These are phyloP conservation scores for Aldabrachelys gigantea DNA, from an alignment of 2,113 vertebrate genomes.

Conservation along the genomic window DNA sequence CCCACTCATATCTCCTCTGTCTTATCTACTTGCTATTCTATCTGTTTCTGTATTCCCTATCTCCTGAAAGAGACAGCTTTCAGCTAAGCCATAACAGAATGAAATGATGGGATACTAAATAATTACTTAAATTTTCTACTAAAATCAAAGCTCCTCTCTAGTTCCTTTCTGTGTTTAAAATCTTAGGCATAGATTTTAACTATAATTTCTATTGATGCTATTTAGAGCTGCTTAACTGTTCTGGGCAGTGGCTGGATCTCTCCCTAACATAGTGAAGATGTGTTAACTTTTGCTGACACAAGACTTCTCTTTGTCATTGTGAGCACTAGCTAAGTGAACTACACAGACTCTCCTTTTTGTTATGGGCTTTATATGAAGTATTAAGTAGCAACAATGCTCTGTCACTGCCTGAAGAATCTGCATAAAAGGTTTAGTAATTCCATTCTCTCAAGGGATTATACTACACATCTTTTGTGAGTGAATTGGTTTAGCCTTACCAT, in stretches of 20 bases:
- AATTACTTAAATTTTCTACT: not conserved
- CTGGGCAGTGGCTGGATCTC: not conserved
- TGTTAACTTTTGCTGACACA: not conserved
- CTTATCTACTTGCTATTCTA: not conserved
- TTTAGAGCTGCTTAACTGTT: not conserved
- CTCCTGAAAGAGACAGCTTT: not conserved
- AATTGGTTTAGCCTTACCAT: not conserved
- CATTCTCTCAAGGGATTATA: not conserved
- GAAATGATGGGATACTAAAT: not conserved
- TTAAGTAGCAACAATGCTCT: not conserved
- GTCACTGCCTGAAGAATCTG: not conserved
- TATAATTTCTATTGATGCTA: not conserved
- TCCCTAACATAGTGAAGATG: not conserved
- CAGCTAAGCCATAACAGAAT: not conserved
- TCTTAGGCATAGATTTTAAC: not conserved
- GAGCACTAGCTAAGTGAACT: not conserved
- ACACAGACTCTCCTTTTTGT: not conserved
- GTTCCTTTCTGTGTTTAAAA: not conserved
- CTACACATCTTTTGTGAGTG: not conserved
- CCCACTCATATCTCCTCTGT: not conserved
- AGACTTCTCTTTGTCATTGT: not conserved
- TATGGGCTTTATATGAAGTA: not conserved
- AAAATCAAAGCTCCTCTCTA: not conserved
- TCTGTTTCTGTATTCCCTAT: not conserved
- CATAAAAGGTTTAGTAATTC: not conserved